Percentiles rank a stretch among this genome's conserved stretches.
phyloP scores from a whole-genome alignment of 1,140 invertebrate species.

The Achatina immaculata region DNA sequence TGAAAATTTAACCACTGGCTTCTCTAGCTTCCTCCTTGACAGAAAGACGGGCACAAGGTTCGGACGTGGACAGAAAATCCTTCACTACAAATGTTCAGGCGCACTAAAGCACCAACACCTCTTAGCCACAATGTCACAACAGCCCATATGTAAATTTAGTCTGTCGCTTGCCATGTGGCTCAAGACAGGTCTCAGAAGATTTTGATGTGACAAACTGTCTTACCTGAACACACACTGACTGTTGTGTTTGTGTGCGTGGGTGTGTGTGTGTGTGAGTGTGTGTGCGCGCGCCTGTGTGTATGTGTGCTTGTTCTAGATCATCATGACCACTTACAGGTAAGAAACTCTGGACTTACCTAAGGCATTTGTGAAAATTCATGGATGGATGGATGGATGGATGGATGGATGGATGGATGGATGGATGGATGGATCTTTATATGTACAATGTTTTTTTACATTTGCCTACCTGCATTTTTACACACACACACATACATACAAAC shows the following conservation, averaged over 20 bases:
- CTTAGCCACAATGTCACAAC: neutral
- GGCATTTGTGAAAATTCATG: no score
- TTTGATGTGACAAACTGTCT: neutral
- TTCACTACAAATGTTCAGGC: neutral
- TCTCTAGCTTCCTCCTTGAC: no score
- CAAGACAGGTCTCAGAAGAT: neutral
- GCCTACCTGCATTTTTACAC: neutral
- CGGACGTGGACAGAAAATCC: neutral
- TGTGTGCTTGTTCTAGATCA: neutral
- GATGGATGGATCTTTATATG: no score
- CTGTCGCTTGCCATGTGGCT: neutral
- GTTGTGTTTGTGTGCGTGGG: no score
- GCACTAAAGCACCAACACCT: neutral
- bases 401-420: no score
- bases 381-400: no score
- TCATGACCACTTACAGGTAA: neutral
- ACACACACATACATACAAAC: no score
- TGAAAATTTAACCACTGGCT: no score
- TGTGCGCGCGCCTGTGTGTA: neutral
- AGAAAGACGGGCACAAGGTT: no score
- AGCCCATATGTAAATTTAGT: neutral
- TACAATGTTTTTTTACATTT: neutral
- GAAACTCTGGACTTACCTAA: neutral
- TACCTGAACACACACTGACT: no score
- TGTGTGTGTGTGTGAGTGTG: no score